Base-by-base conservation (phyloP, 2,797 vertebrate genomes). In the Pempheris klunzingeri region DNA sequence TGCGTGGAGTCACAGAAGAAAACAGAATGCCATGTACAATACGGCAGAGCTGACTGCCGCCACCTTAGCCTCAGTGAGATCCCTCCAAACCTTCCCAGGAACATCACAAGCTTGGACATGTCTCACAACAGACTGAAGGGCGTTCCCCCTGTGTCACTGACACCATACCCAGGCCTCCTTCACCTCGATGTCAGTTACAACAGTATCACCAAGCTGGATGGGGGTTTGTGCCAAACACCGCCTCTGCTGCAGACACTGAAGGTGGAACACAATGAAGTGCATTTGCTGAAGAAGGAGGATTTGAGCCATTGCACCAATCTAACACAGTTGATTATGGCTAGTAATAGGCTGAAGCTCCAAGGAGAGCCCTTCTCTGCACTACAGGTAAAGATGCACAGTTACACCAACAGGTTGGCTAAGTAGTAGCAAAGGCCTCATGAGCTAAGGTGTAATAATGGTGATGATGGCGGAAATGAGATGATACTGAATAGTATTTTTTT, bases 91-190 rank as follows among this genome's bases (percentile, higher is more conserved):
- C 96, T 99, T 22, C 97, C 98, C 1, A 3, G 43, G 10, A 95
- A 96, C 75, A 97, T 99, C 88, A 96, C 84, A 0, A 74, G 75
- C 24, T 87, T 99, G 84, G 97, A 98, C 44, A 85, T 99, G 71
- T 97, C 97, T 67, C 98, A 99, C 83, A 99, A 99, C 80, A 93
- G 94, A 78, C 54, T 99, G 63, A 86, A 0, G 58, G 49, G 14
- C 24, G 69, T 97, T 5, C 87, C 76, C 9, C 66, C 92, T 15
- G 75, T n/a, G 20, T 93, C 95, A 12, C 81, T 99, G 38, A 91
- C 83, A 2, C 93, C 43, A 9, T 99, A 99, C 64, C 77, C 58
- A 0, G 87, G 88, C 47, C 94, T 99, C 44, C 53, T 88, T 65
- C 74, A 92, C 72, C 88, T 99, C 22, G 82, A 96, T 1, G 91